A percentile compares a stretch with the other conserved stretches of the same genome.
Conservation (phyloP, 2,797 vertebrate genomes). For the Psittacula echo region DNA sequence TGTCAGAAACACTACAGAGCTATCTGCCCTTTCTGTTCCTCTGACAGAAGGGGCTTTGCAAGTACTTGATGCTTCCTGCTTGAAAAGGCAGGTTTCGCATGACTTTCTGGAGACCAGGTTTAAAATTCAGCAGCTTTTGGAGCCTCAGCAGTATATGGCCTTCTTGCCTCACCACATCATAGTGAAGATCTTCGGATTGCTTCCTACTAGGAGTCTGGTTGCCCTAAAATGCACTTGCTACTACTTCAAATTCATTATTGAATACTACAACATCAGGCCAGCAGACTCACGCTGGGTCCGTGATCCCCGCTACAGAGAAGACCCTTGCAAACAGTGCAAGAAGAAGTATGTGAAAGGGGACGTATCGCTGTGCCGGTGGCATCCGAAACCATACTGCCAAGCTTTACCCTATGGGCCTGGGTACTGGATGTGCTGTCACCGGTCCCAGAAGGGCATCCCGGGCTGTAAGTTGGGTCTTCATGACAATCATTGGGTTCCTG, state of each 20-base stretch:
- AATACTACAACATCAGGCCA: conserved; percentile 90
- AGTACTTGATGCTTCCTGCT: conserved; percentile 64
- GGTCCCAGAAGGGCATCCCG: conserved; percentile 85
- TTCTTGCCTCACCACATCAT: conserved; percentile 93
- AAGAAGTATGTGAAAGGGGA: conserved; percentile 89
- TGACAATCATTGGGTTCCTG: conserved; percentile 96
- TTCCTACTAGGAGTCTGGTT: conserved; percentile 90
- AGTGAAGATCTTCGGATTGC: conserved; percentile 87
- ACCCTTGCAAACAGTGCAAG: conserved; percentile 98
- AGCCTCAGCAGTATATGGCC: conserved; percentile 90
- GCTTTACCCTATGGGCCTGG: conserved; percentile 92
- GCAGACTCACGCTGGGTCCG: conserved; percentile 94
- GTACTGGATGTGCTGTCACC: conserved; percentile 97
- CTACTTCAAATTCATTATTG: conserved; percentile 92
- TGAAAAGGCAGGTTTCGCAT: conserved; percentile 83
- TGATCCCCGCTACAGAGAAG: conserved; percentile 93
- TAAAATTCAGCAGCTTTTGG: conserved; percentile 92
- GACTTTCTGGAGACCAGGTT: conserved; percentile 90
- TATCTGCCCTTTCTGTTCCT: background rate
- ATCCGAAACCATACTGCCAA: conserved; percentile 96
- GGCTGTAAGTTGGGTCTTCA: conserved; percentile 97
- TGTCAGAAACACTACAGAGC: background rate
- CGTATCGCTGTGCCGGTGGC: conserved; percentile 95
- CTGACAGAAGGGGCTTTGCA: conserved; percentile 1
- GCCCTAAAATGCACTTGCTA: conserved; percentile 93